phyloP scores from a whole-genome alignment of 2,888 invertebrate genomes.

The Leucophenga maculata region DNA sequence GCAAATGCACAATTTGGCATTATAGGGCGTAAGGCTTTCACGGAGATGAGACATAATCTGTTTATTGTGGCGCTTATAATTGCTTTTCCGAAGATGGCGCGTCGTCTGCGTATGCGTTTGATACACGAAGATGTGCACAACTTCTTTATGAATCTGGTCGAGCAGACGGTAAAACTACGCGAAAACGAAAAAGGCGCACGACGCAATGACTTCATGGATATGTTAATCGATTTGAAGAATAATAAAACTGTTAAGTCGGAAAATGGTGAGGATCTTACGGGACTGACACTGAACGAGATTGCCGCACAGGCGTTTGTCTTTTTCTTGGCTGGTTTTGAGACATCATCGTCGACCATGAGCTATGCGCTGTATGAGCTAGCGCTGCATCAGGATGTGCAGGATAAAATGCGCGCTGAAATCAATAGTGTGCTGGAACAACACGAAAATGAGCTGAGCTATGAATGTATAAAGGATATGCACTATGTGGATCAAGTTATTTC shows the following conservation, averaged over 20 bases:
- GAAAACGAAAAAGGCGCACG: constrained; percentile 57
- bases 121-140: constrained; percentile 42
- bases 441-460: constrained; percentile 52
- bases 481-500: constrained; percentile 47
- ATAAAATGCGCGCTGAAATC: constrained; percentile 48
- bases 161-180: constrained; percentile 63
- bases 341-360: constrained; percentile 76
- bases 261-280: constrained; percentile 43
- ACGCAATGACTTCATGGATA: constrained; percentile 72
- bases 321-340: constrained; percentile 76
- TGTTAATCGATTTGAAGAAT: constrained; percentile 56
- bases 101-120: constrained; percentile 38
- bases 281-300: constrained; percentile 70
- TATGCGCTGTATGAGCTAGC: constrained; percentile 67
- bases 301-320: constrained; percentile 62
- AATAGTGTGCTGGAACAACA: constrained; percentile 41
- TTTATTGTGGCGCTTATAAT: constrained; percentile 30
- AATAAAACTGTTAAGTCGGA: constrained; percentile 41
- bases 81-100: constrained; percentile 41
- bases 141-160: constrained; percentile 57
- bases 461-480: constrained; percentile 51
- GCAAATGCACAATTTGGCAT: constrained; percentile 62
- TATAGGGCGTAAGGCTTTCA: constrained; percentile 48
- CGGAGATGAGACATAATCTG: constrained; percentile 24
- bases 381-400: constrained; percentile 49